Base-by-base conservation (phyloP, 2,888 invertebrate species). In the Fragum whitleyi region DNA sequence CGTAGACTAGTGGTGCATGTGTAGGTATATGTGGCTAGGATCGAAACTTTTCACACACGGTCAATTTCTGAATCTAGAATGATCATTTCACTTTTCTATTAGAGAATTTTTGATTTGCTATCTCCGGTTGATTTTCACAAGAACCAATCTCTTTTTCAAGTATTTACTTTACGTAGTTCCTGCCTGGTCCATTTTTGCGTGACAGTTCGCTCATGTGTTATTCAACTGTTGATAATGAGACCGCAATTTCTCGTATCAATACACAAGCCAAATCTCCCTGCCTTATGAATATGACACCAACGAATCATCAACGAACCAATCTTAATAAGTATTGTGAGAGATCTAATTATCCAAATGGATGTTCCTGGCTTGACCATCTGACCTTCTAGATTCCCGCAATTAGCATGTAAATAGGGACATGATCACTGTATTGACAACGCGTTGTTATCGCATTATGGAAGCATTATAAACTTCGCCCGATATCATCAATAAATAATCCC, bases 361-460 rank as follows among this genome's bases (percentile, higher is more conserved):
- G 47, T 47, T 47, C 7, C 47, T 47, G 47, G 16, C 47, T 47
- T 47, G 47, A 47, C 47, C 47, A 47, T 47, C 14, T 47, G 47
- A 47, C 47, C 47, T n/a, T 47, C 19, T 14, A 9, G 47, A 47
- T 19, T 5, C 47, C 14, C 47, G 14, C 47, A 47, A 47, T 47
- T 47, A 47, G n/a, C 47, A 47, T 47, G 47, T 47, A 47, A 47
- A 47, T 47, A 14, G 47, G n/a, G 47, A 47, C 47, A 47, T 47
- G 47, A 47, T 47, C 14, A n/a, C n/a, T 3, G n/a, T 47, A 47
- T 47, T 47, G 47, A 47, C 47, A 14, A 14, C 14, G 19, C 14
- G 47, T 47, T 47, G 47, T 47, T 47, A n/a, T 5, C 47, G 47
- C 16, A 47, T 47, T 47, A 47, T 47, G 16, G 47, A n/a, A n/a